phyloP scores from a whole-genome alignment of 2,888 invertebrate genomes.

The Sarcophaga caerulescens region DNA sequence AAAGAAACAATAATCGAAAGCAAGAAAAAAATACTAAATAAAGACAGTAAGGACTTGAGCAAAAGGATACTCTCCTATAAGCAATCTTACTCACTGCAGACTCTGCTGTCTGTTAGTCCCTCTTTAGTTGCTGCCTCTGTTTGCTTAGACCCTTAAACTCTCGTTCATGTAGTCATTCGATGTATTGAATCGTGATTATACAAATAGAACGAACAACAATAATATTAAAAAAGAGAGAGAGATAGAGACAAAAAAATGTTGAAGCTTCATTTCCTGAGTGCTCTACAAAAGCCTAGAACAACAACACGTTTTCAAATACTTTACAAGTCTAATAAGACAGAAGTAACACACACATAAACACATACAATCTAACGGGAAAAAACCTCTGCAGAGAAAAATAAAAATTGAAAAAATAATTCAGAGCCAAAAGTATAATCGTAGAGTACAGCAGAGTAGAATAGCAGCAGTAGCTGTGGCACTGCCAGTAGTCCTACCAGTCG shows the following conservation, averaged over 20 bases:
- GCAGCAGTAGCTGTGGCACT: too few species aligned
- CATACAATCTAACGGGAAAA: background rate
- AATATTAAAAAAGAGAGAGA: background rate
- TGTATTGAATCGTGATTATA: conserved; percentile 44
- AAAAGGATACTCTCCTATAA: background rate
- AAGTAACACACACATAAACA: conserved; percentile 30
- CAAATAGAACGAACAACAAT: conserved; percentile 11
- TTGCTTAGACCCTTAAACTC: background rate
- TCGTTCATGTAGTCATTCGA: conserved; percentile 10
- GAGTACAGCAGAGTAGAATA: background rate
- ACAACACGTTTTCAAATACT: background rate
- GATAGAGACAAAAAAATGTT: background rate
- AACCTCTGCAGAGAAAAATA: conserved; percentile 30
- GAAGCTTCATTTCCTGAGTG: conserved; percentile 53
- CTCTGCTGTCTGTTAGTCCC: background rate
- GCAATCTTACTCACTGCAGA: background rate
- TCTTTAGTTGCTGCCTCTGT: background rate
- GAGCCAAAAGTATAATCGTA: background rate
- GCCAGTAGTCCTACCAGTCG: too few species aligned
- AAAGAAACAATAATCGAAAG: background rate
- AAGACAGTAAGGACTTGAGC: background rate
- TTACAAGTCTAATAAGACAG: conserved; percentile 46
- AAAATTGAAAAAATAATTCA: conserved; percentile 3
- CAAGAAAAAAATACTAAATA: background rate
- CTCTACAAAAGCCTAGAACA: conserved; percentile 14